A percentile compares a stretch with the other conserved stretches of the same genome.
Conservation (phyloP, 2,888 invertebrate species). For the Andrena dorsata region DNA sequence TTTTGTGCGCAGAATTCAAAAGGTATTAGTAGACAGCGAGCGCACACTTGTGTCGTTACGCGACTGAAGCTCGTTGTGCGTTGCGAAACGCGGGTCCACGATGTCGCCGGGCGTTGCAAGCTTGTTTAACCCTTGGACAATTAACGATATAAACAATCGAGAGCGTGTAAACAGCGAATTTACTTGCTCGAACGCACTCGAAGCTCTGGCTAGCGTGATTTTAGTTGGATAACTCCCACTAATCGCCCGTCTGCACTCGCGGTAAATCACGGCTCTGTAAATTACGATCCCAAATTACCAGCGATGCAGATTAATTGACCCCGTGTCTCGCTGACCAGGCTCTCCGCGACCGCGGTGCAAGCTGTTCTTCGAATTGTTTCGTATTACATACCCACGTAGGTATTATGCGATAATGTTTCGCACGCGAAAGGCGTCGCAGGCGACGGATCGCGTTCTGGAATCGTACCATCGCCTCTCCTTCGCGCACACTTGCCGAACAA, state of each 20-base stretch:
- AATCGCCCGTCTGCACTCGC: background rate
- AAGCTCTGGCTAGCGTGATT: background rate
- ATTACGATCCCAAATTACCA: constrained; percentile 8
- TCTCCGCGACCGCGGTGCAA: background rate
- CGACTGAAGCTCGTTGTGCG: too few species aligned
- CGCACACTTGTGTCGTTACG: too few species aligned
- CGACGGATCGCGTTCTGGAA: constrained; percentile 12
- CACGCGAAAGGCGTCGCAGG: constrained; percentile 12
- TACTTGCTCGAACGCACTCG: background rate
- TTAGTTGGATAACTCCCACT: background rate
- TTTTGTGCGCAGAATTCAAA: constrained; percentile 29
- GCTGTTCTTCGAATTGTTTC: constrained; percentile 39
- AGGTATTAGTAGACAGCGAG: background rate
- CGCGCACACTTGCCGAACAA: too few species aligned
- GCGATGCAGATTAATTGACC: constrained; percentile 35
- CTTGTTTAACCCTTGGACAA: too few species aligned
- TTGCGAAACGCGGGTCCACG: too few species aligned
- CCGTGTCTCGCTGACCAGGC: background rate
- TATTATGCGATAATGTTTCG: constrained; percentile 36
- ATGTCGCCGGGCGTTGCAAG: too few species aligned
- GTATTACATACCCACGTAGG: constrained; percentile 26
- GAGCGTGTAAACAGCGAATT: background rate
- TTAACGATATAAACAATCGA: too few species aligned
- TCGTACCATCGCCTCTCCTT: constrained; percentile 6
- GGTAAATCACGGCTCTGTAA: constrained; percentile 20